phyloP scores from a whole-genome alignment of 2,113 vertebrate species.

The Mesoclemmys tuberculata region DNA sequence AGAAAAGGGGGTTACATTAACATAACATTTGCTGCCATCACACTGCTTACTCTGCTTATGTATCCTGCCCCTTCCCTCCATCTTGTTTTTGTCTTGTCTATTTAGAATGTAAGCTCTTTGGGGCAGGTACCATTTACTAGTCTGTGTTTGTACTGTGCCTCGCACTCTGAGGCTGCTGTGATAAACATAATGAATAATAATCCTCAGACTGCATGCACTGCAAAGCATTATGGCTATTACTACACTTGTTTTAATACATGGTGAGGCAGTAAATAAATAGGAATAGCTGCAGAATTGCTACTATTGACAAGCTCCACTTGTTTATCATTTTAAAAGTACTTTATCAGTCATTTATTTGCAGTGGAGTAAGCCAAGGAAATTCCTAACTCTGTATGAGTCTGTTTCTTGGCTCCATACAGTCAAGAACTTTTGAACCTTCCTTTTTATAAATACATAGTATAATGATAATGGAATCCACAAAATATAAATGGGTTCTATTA shows the following conservation, averaged over 20 bases:
- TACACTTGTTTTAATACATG: slow-evolving; percentile 17
- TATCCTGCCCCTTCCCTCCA: not conserved
- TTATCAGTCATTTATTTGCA: not conserved
- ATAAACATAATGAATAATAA: not conserved
- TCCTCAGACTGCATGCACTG: not conserved
- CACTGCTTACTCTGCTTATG: not conserved
- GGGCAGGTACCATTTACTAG: not conserved
- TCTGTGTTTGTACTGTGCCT: not conserved
- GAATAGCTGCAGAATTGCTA: not conserved
- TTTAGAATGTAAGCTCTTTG: not conserved
- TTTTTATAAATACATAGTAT: not conserved
- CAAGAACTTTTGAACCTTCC: not conserved
- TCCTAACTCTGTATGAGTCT: not conserved
- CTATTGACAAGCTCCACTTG: not conserved
- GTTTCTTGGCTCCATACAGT: not conserved
- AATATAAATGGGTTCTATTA: not conserved
- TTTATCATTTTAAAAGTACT: not conserved
- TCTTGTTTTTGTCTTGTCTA: not conserved
- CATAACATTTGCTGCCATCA: not conserved
- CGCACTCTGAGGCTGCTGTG: not conserved
- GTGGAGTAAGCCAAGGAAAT: not conserved
- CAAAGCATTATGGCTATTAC: not conserved
- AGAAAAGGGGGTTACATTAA: not conserved
- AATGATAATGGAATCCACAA: not conserved
- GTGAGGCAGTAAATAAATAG: not conserved